phyloP scores from a whole-genome alignment of 1,140 invertebrate species.

The Formica exsecta region DNA sequence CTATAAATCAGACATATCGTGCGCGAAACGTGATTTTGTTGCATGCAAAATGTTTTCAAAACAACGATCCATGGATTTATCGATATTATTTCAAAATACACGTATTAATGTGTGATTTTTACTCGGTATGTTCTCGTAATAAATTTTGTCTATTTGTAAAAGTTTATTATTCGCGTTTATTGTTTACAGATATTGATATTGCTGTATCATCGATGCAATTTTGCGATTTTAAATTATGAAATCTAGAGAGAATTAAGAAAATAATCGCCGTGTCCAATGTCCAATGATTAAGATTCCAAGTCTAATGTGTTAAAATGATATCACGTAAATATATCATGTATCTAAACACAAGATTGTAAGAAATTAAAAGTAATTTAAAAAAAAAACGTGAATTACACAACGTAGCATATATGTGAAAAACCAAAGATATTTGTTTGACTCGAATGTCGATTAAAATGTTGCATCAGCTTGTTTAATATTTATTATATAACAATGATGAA shows the following conservation, averaged over 20 bases:
- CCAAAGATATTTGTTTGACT: neutral
- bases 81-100: conserved; percentile 17
- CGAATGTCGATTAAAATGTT: conserved; percentile 20
- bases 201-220: neutral
- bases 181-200: neutral
- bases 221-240: neutral
- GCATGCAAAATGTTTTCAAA: neutral
- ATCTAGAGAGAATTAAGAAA: neutral
- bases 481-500: conserved; percentile 43
- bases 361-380: neutral
- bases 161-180: neutral
- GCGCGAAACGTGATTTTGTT: conserved; percentile 27
- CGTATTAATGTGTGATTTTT: conserved; percentile 14
- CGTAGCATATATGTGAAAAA: neutral
- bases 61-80: conserved; percentile 10
- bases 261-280: conserved; percentile 61
- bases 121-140: neutral
- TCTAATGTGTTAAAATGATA: conserved; percentile 12
- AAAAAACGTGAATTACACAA: neutral
- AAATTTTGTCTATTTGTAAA: neutral
- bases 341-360: neutral
- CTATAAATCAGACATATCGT: neutral
- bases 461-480: conserved; percentile 12
- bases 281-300: conserved; percentile 59
- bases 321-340: neutral